Conservation (phyloP, 1,140 invertebrate species). For the Cotesia chilonis region DNA sequence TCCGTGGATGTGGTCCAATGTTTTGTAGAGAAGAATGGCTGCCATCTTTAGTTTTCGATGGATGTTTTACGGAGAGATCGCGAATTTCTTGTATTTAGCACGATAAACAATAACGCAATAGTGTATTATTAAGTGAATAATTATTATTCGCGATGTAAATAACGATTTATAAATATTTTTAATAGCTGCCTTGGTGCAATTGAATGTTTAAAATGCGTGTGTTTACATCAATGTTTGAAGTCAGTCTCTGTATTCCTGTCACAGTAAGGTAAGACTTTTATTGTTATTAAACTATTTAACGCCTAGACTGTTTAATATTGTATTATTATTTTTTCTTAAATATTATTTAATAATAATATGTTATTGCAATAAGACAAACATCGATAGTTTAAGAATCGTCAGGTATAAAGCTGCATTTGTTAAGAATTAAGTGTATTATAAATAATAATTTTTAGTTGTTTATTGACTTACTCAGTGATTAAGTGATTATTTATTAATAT, state of each 20-base stretch:
- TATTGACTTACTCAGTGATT: not conserved
- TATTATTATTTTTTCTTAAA: too few relatives aligned
- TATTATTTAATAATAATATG: too few relatives aligned
- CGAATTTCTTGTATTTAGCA: conserved; percentile 58
- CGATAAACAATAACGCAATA: conserved; percentile 57
- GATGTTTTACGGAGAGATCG: conserved; percentile 59
- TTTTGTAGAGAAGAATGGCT: conserved; percentile 66
- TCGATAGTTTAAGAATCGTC: not conserved
- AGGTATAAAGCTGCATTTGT: not conserved
- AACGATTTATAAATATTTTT: conserved; percentile 45
- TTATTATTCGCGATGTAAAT: conserved; percentile 53
- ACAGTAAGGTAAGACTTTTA: conserved; percentile 60
- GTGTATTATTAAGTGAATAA: conserved; percentile 42
- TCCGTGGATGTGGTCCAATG: conserved; percentile 66
- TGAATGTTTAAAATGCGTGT: conserved; percentile 61
- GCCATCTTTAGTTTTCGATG: conserved; percentile 65
- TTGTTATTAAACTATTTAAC: conserved; percentile 31
- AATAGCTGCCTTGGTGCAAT: conserved; percentile 54
- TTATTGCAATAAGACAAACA: too few relatives aligned
- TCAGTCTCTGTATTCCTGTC: conserved; percentile 62
- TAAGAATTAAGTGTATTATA: not conserved
- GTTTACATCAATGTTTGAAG: conserved; percentile 64
- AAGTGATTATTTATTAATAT: not conserved
- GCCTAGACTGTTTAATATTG: not conserved
- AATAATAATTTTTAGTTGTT: not conserved